Conservation (phyloP, 2,888 invertebrate genomes). For the Isotomurus palustris region DNA sequence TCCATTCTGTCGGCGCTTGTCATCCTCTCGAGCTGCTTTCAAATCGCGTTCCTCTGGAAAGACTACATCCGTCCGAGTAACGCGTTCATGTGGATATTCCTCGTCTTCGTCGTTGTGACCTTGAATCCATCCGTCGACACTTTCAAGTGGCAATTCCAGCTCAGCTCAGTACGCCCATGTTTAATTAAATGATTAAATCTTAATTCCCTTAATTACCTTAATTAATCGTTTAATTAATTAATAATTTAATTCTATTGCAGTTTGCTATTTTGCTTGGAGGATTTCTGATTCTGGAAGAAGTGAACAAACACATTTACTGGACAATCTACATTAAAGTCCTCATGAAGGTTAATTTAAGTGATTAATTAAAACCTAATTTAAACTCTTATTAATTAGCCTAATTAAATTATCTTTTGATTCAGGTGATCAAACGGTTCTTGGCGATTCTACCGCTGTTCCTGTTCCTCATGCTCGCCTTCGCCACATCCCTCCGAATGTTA, state of each 20-base stretch:
- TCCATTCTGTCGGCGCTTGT: neutral
- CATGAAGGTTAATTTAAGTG: conserved; percentile 11
- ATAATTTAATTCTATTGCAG: no score
- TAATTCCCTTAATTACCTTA: neutral
- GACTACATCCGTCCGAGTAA: conserved; percentile 2
- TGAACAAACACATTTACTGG: conserved; percentile 17
- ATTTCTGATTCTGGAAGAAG: conserved; percentile 2
- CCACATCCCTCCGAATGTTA: conserved; percentile 13
- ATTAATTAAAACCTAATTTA: neutral
- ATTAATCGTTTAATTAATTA: no score
- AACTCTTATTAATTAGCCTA: no score
- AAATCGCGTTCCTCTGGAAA: neutral
- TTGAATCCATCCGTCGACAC: neutral
- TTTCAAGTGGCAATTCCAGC: conserved; percentile 2
- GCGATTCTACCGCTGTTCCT: conserved; percentile 16
- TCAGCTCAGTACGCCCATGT: conserved; percentile 6
- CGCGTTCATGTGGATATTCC: conserved; percentile 2
- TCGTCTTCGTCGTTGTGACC: neutral
- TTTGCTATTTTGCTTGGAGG: conserved; percentile 7
- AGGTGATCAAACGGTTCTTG: conserved; percentile 13
- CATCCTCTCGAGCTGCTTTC: neutral
- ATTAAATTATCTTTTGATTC: no score
- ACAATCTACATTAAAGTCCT: conserved; percentile 16
- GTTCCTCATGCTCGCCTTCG: conserved; percentile 13
- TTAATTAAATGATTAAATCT: neutral